phyloP scores from a whole-genome alignment of 2,113 vertebrate species.

The Anguilla rostrata region DNA sequence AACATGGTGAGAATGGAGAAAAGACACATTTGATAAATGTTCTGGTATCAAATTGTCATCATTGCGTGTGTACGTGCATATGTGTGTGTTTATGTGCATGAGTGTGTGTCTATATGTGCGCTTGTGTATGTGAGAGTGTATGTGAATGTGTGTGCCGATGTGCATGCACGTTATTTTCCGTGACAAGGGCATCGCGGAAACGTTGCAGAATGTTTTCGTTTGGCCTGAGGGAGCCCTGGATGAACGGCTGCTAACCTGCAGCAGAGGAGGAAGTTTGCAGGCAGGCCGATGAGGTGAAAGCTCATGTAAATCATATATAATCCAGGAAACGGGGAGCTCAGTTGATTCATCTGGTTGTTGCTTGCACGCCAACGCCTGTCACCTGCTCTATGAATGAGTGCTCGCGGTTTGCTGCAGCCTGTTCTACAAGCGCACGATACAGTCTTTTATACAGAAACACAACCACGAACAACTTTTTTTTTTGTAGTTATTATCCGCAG shows the following conservation, averaged over 20 bases:
- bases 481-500: too few species aligned
- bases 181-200: background rate
- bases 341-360: background rate
- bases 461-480: background rate
- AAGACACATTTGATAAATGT: too few species aligned
- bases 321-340: background rate
- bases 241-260: background rate
- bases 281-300: background rate
- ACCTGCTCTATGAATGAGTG: background rate
- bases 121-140: background rate
- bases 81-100: too few species aligned
- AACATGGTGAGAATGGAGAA: too few species aligned
- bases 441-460: background rate
- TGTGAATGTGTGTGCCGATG: background rate
- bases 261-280: conserved; percentile 12
- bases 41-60: too few species aligned
- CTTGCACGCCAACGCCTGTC: background rate
- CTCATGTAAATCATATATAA: background rate
- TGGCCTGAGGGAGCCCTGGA: background rate
- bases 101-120: too few species aligned
- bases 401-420: background rate
- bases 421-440: background rate
- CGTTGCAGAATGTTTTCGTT: background rate
- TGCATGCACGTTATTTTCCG: background rate
- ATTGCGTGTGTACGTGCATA: background rate